These are phyloP conservation scores for Rhagonycha lutea DNA, from an alignment of 2,888 invertebrate species.

Conservation along the genomic window DNA sequence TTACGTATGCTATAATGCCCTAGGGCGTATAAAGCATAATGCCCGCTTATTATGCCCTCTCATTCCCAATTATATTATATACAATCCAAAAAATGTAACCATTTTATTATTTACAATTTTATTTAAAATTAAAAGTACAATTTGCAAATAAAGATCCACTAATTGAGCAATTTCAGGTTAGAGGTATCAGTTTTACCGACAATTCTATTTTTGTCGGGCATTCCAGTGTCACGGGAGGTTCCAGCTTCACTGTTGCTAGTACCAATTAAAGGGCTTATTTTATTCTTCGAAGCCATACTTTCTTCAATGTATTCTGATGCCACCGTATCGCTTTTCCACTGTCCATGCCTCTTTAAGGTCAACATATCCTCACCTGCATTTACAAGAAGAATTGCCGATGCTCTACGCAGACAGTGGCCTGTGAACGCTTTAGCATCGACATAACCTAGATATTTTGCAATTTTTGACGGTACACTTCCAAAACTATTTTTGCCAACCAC, in stretches of 20 bases:
- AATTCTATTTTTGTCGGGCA: no score
- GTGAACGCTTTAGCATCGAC: conserved; percentile 12
- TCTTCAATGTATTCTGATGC: conserved; percentile 4
- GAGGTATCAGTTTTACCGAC: no score
- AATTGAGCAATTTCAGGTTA: no score
- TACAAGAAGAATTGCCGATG: conserved; percentile 13
- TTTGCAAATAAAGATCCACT: no score
- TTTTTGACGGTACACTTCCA: conserved; percentile 6
- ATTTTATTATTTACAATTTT: no score
- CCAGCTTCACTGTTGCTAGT: not conserved
- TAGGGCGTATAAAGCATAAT: no score
- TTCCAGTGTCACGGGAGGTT: no score
- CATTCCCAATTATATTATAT: no score
- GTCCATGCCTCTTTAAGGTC: conserved; percentile 9
- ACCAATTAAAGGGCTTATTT: conserved; percentile 5
- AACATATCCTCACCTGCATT: conserved; percentile 10
- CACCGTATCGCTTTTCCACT: conserved; percentile 7
- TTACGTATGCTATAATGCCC: no score
- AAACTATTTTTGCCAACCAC: conserved; percentile 12
- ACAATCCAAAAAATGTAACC: no score
- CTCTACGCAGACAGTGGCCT: conserved; percentile 16
- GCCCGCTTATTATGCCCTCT: no score
- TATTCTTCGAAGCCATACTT: conserved; percentile 14
- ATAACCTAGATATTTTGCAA: conserved; percentile 14
- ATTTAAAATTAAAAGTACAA: no score